Evolutionary conservation across 2,797 vertebrate species (phyloP).

Genomic region (Cygnus olor): DNA sequence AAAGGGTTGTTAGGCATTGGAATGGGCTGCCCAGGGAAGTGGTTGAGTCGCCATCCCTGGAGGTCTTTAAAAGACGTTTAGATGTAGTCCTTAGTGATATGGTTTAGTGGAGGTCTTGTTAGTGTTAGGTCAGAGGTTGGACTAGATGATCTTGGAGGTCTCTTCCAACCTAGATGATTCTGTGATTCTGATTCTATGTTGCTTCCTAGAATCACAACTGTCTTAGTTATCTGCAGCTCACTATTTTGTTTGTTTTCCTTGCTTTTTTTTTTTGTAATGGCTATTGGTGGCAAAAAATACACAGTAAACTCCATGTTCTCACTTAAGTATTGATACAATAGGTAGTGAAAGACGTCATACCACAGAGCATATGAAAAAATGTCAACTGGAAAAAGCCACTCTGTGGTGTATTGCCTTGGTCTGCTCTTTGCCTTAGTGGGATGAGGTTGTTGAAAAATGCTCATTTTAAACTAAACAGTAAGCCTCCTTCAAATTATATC

Average conservation of each 20-base stretch:
- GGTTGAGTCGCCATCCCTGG: too few species aligned
- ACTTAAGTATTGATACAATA: not conserved
- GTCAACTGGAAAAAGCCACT: not conserved
- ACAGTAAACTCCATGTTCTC: not conserved
- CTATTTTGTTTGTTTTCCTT: not conserved
- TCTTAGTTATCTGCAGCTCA: not conserved
- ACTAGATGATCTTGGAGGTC: too few species aligned
- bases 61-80: too few species aligned
- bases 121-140: too few species aligned
- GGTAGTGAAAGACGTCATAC: not conserved
- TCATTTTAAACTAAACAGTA: constrained; percentile 2
- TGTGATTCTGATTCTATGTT: too few species aligned
- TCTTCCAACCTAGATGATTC: too few species aligned
- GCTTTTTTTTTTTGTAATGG: not conserved
- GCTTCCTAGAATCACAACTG: not conserved
- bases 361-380: not conserved
- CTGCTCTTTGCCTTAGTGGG: not conserved
- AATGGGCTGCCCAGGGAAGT: too few species aligned
- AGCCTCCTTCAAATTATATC: constrained; percentile 41
- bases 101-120: too few species aligned
- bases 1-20: too few species aligned
- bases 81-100: too few species aligned
- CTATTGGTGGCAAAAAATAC: not conserved
- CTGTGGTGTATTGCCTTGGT: not conserved
- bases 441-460: not conserved